phyloP scores from a whole-genome alignment of 2,797 vertebrate genomes.

The Apogon hyalosoma region DNA sequence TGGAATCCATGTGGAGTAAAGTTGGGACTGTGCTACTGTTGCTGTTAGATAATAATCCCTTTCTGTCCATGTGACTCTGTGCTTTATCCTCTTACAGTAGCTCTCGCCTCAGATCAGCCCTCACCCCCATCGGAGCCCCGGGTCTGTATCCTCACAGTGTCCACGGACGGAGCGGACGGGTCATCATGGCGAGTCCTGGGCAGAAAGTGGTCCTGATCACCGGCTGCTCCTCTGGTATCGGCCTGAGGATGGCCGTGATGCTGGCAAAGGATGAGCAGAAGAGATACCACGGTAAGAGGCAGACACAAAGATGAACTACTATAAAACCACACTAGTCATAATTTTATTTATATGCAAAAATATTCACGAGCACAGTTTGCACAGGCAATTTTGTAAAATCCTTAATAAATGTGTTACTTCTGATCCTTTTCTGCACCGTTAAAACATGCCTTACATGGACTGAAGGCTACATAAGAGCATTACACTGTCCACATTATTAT shows the following conservation, averaged over 20 bases:
- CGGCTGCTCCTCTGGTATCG: constrained; percentile 91
- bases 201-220: constrained; percentile 90
- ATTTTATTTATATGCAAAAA: background rate
- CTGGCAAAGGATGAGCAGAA: constrained; percentile 87
- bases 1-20: no score
- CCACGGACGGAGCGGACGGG: constrained; percentile 17
- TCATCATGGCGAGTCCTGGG: constrained; percentile 78
- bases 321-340: background rate
- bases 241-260: constrained; percentile 87
- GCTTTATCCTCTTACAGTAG: constrained; percentile 74
- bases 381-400: background rate
- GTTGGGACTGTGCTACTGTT: no score
- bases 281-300: constrained; percentile 85
- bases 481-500: constrained; percentile 20
- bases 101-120: constrained; percentile 37
- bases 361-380: background rate
- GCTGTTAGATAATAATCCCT: constrained; percentile 57
- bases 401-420: background rate
- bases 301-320: background rate
- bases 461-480: constrained; percentile 28
- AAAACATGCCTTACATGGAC: constrained; percentile 18
- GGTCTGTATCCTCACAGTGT: background rate
- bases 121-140: constrained; percentile 44
- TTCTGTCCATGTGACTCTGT: constrained; percentile 64
- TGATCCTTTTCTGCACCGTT: background rate